Evolutionary conservation across 2,113 vertebrate genomes (phyloP).

Genomic region (Tachuris rubrigastra): DNA sequence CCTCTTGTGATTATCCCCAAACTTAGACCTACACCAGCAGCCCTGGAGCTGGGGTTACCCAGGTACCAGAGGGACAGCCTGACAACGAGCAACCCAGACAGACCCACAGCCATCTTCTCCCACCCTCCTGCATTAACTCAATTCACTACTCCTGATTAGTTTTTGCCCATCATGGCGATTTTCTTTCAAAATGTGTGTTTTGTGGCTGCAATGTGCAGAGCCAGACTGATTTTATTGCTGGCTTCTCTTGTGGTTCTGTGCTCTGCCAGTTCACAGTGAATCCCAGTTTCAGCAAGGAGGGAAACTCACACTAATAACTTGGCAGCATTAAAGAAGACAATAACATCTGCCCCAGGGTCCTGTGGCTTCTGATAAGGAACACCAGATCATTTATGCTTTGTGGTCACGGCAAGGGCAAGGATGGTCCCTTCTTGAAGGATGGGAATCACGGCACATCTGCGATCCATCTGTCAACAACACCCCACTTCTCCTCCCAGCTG

Average conservation of each 20-base stretch:
- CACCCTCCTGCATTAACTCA: not conserved
- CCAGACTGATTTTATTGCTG: not conserved
- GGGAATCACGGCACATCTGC: rapidly evolving
- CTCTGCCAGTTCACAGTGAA: not conserved
- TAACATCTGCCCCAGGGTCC: not conserved
- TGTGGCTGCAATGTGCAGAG: not conserved
- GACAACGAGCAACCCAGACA: rapidly evolving
- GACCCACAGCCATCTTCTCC: not conserved
- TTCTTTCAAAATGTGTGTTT: not conserved
- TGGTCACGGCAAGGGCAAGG: not conserved
- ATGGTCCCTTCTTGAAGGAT: not conserved
- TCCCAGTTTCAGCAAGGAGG: not conserved
- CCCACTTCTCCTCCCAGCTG: not conserved
- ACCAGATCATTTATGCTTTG: not conserved
- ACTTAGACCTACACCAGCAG: not conserved
- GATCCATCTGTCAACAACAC: not conserved
- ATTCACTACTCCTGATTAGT: not conserved
- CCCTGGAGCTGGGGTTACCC: not conserved
- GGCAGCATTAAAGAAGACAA: not conserved
- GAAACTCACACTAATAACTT: not conserved
- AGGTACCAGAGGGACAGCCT: not conserved
- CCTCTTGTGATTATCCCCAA: not conserved
- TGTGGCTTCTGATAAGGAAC: not conserved
- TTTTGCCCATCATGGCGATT: not conserved
- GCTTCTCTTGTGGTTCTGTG: not conserved